phyloP scores from a whole-genome alignment of 2,113 vertebrate species.

The Hypomesus transpacificus region DNA sequence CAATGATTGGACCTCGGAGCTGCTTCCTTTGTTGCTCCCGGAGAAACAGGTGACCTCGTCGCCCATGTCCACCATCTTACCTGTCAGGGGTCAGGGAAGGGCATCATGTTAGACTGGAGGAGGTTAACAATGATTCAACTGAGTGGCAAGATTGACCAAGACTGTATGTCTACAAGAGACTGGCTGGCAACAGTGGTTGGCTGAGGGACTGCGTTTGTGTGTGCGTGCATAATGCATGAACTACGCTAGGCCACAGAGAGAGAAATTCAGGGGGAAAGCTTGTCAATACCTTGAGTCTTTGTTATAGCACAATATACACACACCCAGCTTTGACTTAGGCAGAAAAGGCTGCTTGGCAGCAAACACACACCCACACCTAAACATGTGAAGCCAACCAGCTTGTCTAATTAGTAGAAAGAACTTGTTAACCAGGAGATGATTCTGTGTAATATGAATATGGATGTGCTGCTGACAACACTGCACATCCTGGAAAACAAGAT shows the following conservation, averaged over 20 bases:
- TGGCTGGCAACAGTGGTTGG: too few relatives aligned
- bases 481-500: neutral
- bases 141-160: neutral
- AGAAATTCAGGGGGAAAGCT: neutral
- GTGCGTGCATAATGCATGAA: too few relatives aligned
- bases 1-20: conserved; percentile 93
- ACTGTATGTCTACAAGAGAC: too few relatives aligned
- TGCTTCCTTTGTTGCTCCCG: conserved; percentile 92
- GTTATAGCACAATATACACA: neutral
- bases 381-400: neutral
- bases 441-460: neutral
- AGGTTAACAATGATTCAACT: neutral
- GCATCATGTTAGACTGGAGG: neutral
- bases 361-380: neutral
- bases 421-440: neutral
- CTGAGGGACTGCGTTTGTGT: too few relatives aligned
- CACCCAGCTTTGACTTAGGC: neutral
- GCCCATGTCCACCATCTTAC: conserved; percentile 83
- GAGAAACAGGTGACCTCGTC: conserved; percentile 92
- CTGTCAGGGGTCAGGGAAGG: conserved; percentile 53
- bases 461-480: neutral
- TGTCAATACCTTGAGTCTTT: neutral
- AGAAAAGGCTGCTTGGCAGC: neutral
- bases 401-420: neutral
- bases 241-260: neutral